Base-by-base conservation (phyloP, 2,797 vertebrate species). In the Hapalemur alaotrensis region DNA sequence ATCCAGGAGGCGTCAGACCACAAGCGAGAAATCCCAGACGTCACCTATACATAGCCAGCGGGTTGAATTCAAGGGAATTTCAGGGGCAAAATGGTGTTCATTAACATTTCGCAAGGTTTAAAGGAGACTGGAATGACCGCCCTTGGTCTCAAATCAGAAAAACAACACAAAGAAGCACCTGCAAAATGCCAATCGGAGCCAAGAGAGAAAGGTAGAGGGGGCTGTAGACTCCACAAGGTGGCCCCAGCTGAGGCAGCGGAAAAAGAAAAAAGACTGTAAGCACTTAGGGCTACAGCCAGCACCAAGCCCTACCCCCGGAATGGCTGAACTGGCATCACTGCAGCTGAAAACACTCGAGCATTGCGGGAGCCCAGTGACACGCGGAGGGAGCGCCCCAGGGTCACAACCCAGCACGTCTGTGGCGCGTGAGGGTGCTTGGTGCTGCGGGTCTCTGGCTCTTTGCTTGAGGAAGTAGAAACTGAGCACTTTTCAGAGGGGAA, bases 281-380 rank as follows among this genome's bases (percentile, higher is more conserved):
- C 57, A 5, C 2, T 59, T 6, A 61, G 32, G 22, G n/a, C 2
- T 0, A 69, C 15, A 18, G 54, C 41, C 48, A 57, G n/a, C 69
- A 72, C 10, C 1, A 0, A 89, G 30, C 7, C n/a, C 48, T 50
- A 59, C 8, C 63, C 63, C 85, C 2, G 0, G 8, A 25, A 10
- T 52, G 38, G 46, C 32, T 65, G 52, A 86, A n/a, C 43, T 43
- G 50, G 25, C 73, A 80, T 30, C 12, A n/a, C 38, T 84, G 32
- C 7, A 35, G 63, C 63, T 65, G 7, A 61, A 14, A 61, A 80
- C 41, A 65, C 14, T 35, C 11, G 3, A 76, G 9, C 22, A 38
- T 63, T 3, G 5, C 10, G 6, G 38, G n/a, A 52, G 13, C 52
- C 57, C 46, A 41, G 30, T 0, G 14, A 1, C 0, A 25, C 32